These are phyloP conservation scores for Conomelus anceps DNA, from an alignment of 2,888 invertebrate genomes.

Conservation along the genomic window DNA sequence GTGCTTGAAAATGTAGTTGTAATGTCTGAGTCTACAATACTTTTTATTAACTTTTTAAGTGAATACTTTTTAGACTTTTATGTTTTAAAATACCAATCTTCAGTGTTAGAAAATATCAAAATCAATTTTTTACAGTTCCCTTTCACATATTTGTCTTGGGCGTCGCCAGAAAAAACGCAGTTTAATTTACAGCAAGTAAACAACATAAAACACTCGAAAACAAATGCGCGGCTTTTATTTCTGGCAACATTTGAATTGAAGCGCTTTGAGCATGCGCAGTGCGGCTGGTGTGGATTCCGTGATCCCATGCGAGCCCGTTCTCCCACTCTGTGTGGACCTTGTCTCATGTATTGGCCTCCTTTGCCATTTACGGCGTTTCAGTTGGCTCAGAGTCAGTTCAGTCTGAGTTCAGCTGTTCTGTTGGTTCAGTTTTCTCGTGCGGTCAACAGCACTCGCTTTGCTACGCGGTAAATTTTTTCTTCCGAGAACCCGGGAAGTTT, in stretches of 20 bases:
- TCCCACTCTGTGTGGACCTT: constrained; percentile 15
- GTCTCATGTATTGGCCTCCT: constrained; percentile 28
- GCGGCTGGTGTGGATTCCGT: not conserved
- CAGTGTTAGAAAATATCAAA: no score
- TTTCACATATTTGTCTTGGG: no score
- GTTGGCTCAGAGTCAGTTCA: not conserved
- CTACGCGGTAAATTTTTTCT: constrained; percentile 4
- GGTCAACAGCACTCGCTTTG: not conserved
- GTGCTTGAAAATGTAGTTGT: no score
- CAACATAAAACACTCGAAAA: not conserved
- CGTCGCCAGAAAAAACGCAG: no score
- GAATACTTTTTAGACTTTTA: no score
- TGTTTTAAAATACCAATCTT: no score
- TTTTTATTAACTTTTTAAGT: no score
- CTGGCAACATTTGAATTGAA: not conserved
- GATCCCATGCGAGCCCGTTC: constrained; percentile 12
- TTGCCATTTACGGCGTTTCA: constrained; percentile 32
- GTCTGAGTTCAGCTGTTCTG: not conserved
- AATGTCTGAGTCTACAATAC: no score
- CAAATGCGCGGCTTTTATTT: not conserved
- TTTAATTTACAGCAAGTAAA: not conserved
- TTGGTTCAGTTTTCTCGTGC: not conserved
- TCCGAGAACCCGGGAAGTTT: not conserved
- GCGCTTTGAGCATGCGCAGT: constrained; percentile 17
- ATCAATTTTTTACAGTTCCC: no score